Conservation (phyloP, 2,888 invertebrate genomes). For the Eledona agricola region DNA sequence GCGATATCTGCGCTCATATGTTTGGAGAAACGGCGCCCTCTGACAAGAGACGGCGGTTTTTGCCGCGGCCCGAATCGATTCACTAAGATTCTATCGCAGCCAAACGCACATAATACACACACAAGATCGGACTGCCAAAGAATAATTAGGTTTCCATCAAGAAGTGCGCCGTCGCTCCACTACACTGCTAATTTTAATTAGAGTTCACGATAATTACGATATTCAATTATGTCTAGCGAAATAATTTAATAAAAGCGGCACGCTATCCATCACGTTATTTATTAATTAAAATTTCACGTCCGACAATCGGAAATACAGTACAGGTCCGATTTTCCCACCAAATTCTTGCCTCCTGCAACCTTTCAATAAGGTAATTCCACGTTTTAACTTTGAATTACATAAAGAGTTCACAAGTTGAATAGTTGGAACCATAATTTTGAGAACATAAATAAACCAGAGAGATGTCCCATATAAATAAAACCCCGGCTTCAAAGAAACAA, state of each 20-base stretch:
- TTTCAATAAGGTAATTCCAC: no score
- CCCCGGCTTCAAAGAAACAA: no score
- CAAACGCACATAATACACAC: no score
- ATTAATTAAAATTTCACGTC: constrained; percentile 28
- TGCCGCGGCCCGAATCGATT: constrained; percentile 16
- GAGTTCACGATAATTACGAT: constrained; percentile 41
- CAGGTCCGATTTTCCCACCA: no score
- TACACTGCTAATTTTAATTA: constrained; percentile 43
- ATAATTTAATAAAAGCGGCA: constrained; percentile 40
- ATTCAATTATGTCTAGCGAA: constrained; percentile 43
- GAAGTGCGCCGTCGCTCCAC: no score
- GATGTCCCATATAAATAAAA: no score
- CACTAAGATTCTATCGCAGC: no score
- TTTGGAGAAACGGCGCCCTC: constrained; percentile 41
- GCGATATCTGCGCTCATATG: constrained; percentile 42
- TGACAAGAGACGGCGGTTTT: constrained; percentile 40
- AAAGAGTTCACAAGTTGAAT: no score
- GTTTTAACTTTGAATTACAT: no score
- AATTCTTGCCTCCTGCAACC: no score
- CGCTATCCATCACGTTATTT: constrained; percentile 29
- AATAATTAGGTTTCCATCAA: constrained; percentile 36
- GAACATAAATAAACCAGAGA: no score
- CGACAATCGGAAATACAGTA: constrained; percentile 4
- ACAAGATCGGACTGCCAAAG: constrained; percentile 12
- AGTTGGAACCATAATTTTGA: no score